A percentile compares a stretch with the other conserved stretches of the same genome.
phyloP scores from a whole-genome alignment of 2,797 vertebrate genomes.

The Thalassophryne amazonica region DNA sequence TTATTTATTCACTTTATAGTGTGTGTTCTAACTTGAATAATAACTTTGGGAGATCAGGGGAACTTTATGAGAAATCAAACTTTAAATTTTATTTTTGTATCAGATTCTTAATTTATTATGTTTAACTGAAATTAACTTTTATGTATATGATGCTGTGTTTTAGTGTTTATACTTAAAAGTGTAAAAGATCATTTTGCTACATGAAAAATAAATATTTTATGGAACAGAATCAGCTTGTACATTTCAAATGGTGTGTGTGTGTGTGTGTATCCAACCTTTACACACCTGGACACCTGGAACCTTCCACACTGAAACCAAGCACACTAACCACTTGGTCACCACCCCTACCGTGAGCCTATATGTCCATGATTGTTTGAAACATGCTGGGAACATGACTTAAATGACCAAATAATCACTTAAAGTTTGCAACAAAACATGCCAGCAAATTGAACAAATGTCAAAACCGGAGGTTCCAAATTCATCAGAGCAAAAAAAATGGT shows the following conservation, averaged over 20 bases:
- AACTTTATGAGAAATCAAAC: conserved; percentile 26
- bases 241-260: background rate
- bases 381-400: too few species aligned
- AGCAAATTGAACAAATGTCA: too few species aligned
- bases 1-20: conserved; percentile 23
- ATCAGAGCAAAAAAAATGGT: too few species aligned
- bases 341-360: too few species aligned
- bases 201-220: conserved; percentile 14
- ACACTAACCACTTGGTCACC: too few species aligned
- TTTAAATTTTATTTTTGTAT: conserved; percentile 53
- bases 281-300: too few species aligned
- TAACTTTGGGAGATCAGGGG: conserved; percentile 20
- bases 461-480: too few species aligned
- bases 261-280: too few species aligned
- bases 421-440: too few species aligned
- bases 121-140: conserved; percentile 21
- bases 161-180: conserved; percentile 25
- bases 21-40: conserved; percentile 16
- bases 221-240: background rate
- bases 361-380: too few species aligned
- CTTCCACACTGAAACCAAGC: too few species aligned
- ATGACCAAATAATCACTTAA: too few species aligned
- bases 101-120: conserved; percentile 56
- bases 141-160: conserved; percentile 27
- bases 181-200: conserved; percentile 3